Evolutionary conservation across 2,888 invertebrate genomes (phyloP), one percentile per base, ranked within the genome.

Genomic region (Platycheirus albimanus): DNA sequence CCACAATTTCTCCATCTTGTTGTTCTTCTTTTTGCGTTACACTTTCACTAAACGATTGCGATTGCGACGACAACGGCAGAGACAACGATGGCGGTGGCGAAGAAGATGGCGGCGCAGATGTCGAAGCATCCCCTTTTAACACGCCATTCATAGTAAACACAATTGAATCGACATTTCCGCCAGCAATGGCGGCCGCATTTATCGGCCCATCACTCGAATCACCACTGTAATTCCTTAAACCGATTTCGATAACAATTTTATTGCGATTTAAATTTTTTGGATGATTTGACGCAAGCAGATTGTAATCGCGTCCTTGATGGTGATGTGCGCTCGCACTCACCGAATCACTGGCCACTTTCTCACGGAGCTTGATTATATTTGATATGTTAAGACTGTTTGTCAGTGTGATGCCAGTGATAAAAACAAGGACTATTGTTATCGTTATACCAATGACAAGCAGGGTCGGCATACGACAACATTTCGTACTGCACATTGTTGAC

Each of bases 341-440:
- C 78, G 90, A 90, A 69, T 90, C 90, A 85, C 90, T 90, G 83
- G 90, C 90, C 54, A 90, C 90, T 84, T 90, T 90, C 51, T 90
- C 90, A 56, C 90, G 89, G 69, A 90, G 85, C 83, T 89, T 89
- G 2, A 90, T 88, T 75, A 90, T 90, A 49, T 90, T 90, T 45
- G 90, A 89, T 78, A 90, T 89, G 86, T 90, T 90, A 77, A 90
- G 88, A 86, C 90, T 90, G 84, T 89, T 91, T 36, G 92, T 90
- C 38, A 92, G 87, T 36, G 92, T 92, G 51, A 92, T 91, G 85
- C 92, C 92, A 72, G 92, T 92, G 86, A 92, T 91, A 63, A 92
- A 92, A 88, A 92, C 91, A 81, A 92, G 90, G 13, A 92, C 89
- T 61, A 92, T 90, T 67, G 91, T 90, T 61, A 92, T 89, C 86